Percentiles rank a stretch among this genome's conserved stretches.
Evolutionary conservation across 2,113 vertebrate species (phyloP).

Genomic region (Callipepla californica): DNA sequence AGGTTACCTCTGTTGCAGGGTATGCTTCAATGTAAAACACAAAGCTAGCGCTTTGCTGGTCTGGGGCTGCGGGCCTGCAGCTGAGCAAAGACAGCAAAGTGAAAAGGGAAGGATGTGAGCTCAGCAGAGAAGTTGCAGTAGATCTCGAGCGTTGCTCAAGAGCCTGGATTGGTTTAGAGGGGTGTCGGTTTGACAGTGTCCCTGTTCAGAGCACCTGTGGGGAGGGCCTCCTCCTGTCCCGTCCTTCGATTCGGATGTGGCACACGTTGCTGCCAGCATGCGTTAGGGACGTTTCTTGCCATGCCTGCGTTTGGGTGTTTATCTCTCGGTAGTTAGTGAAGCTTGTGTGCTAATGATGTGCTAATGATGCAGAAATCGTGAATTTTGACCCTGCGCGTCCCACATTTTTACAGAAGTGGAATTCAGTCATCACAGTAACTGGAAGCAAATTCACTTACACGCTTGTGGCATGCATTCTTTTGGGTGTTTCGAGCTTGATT

Average conservation of each 20-base stretch:
- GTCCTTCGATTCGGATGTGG: not conserved
- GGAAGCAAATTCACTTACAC: not conserved
- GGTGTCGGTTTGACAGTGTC: not conserved
- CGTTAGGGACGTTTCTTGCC: not conserved
- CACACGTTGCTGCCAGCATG: not conserved
- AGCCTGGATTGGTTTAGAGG: not conserved
- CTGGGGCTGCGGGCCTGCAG: not conserved
- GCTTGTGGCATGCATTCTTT: not conserved
- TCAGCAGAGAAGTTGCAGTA: not conserved
- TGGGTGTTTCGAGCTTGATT: not conserved
- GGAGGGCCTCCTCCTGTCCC: not conserved
- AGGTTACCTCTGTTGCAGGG: not conserved
- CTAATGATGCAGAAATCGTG: not conserved
- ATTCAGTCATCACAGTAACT: not conserved
- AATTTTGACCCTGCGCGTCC: not conserved
- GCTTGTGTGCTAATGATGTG: not conserved
- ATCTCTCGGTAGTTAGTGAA: not conserved
- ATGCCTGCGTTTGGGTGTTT: not conserved
- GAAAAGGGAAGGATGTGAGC: slow-evolving; percentile 43
- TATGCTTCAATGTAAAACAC: slow-evolving; percentile 18
- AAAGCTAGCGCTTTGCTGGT: not conserved
- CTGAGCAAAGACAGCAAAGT: slow-evolving; percentile 7
- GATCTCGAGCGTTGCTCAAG: not conserved
- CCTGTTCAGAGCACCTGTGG: not conserved
- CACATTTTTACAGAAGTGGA: not conserved